Evolutionary conservation across 2,113 vertebrate species (phyloP), one percentile per base, ranked within the genome.

Genomic region (Aldabrachelys gigantea): DNA sequence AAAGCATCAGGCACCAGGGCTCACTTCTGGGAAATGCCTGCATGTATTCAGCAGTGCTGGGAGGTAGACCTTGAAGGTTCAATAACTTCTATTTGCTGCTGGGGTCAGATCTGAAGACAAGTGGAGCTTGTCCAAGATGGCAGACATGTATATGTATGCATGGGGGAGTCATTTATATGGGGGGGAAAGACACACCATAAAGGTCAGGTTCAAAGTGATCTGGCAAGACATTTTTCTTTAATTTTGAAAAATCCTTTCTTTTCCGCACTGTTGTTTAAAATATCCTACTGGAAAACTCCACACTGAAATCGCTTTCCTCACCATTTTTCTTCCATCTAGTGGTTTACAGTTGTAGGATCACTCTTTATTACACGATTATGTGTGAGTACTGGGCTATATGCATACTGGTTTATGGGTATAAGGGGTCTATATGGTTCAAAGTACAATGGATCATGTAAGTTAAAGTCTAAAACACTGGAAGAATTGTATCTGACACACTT

Each of bases 291-390:
- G n/a, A 80, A 72, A 21, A 13, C 3, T 6, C 62, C 38, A 1
- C 1, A 1, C 19, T 53, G 5, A 7, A 35, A 76, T 47, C 31
- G 1, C 27, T 14, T 49, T 4, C 50, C 8, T 49, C 50, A 47
- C 25, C 72, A 84, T 76, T 79, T 78, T 84, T 11, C 10, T 80
- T 21, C 54, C 19, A 38, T 29, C 38, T 54, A 31, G 21, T 2
- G 12, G 27, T 47, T 38, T 29, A 69, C 65, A 19, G 9, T 49
- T 88, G 31, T 75, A n/a, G 7, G 80, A 24, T 1, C 27, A 35
- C 81, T n/a, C 10, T 0, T 1, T 44, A 53, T 50, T 25, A 22
- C 87, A 50, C 0, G 50, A 31, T 59, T 69, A 35, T 31, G 54
- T 53, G 38, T 69, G 19, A 2, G 22, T 52, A 22, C 47, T 52